Evolutionary conservation across 2,888 invertebrate species (phyloP), one percentile per base, ranked within the genome.

Genomic region (Parascotia fuliginaria): DNA sequence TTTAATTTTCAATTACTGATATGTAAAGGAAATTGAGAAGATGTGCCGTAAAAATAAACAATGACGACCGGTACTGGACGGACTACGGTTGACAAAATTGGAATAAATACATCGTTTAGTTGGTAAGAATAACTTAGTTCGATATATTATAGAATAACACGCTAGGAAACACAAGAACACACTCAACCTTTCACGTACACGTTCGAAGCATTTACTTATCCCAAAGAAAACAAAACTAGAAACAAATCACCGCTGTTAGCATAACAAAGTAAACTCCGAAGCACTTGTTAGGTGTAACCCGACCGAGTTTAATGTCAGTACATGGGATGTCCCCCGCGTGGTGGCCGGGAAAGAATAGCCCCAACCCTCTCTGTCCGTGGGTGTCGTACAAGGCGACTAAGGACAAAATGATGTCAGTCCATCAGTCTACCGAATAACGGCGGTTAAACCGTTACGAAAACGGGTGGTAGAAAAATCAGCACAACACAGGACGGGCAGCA

Each of bases 211-310:
- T 36, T 15, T n/a, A 37, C 50, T 49, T 59, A 64, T 39, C n/a
- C 31, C 14, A 54, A 73, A 73, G 61, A 72, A 75, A 79, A 77
- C 73, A 76, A 74, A 75, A 79, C 70, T 70, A 67, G 67, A 67
- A 78, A 81, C 77, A 78, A 82, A 80, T 81, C 78, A 81, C 71
- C 73, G 56, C 50, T 79, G 78, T 80, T 83, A 75, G 76, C 76
- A 76, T 77, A 81, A 78, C 77, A 81, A 76, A 72, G 75, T 73
- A 80, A 82, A 83, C 80, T 71, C 61, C 60, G 57, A 54, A 68
- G 74, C 69, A 75, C 74, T 83, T 81, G 80, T 83, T 79, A 75
- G 64, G 52, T 68, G 66, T 73, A 73, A 82, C 61, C 69, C 77
- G 59, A 61, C 75, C 61, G 63, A 72, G 73, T 82, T 69, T 56